Conservation (phyloP, 2,888 invertebrate species). For the Frankliniella intonsa region DNA sequence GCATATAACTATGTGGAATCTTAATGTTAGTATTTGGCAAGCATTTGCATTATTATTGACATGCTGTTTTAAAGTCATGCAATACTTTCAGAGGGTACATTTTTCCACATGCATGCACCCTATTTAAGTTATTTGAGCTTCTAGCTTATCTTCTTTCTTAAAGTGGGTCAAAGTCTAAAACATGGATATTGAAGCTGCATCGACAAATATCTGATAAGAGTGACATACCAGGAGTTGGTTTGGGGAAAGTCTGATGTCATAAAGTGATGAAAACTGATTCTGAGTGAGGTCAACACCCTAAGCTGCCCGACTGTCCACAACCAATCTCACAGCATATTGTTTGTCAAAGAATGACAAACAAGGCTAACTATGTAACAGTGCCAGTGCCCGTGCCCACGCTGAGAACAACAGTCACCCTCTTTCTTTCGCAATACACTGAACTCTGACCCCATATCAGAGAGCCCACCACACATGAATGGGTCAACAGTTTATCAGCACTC, state of each 20-base stretch:
- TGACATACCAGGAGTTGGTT: not conserved
- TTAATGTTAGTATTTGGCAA: not conserved
- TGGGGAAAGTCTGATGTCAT: not conserved
- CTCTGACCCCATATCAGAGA: slow-evolving; percentile 31
- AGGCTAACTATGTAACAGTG: slow-evolving; percentile 26
- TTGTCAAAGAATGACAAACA: slow-evolving; percentile 27
- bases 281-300: not conserved
- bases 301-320: not conserved
- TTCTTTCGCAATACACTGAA: slow-evolving; percentile 36
- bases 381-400: not conserved
- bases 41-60: not conserved
- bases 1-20: not conserved
- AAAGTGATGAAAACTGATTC: no score
- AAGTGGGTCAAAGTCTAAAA: not conserved
- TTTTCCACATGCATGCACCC: not conserved
- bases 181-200: not conserved
- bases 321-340: not conserved
- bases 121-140: not conserved
- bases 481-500: slow-evolving; percentile 36
- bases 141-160: not conserved
- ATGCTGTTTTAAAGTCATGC: not conserved
- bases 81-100: not conserved
- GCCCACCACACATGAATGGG: slow-evolving; percentile 39
- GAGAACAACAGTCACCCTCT: slow-evolving; percentile 29
- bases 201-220: slow-evolving; percentile 25